Percentiles rank a stretch among this genome's conserved stretches.
Conservation (phyloP, 2,113 vertebrate species). For the Boulengeromyrus knoepffleri region DNA sequence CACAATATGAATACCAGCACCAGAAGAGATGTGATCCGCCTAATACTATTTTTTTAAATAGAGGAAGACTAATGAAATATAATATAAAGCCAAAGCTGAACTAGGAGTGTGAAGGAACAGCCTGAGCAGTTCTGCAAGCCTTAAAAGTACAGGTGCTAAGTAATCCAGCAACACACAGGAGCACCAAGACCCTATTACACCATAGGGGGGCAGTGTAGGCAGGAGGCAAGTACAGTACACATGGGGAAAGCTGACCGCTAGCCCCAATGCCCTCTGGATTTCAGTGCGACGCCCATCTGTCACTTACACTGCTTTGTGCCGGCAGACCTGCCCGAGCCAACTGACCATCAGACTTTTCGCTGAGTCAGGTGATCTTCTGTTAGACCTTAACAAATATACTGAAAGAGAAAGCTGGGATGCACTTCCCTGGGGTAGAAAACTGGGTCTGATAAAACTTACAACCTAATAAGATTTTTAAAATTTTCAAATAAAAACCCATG, state of each 20-base stretch:
- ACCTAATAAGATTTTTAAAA: background rate
- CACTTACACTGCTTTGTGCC: background rate
- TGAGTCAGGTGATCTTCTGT: background rate
- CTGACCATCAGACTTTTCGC: background rate
- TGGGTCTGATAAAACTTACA: background rate
- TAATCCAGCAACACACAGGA: background rate
- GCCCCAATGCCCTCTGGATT: background rate
- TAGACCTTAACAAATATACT: background rate
- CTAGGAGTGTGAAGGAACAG: background rate
- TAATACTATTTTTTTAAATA: background rate
- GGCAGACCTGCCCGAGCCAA: background rate
- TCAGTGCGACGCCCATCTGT: background rate
- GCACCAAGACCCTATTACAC: background rate
- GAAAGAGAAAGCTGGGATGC: background rate
- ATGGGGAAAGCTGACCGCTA: background rate
- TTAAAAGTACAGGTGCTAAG: background rate
- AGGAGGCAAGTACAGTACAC: background rate
- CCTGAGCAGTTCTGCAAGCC: background rate
- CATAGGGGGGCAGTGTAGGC: background rate
- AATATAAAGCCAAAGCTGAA: background rate
- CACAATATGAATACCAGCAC: background rate
- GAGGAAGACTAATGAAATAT: background rate
- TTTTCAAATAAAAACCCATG: background rate
- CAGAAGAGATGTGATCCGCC: background rate
- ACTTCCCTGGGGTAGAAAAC: background rate